phyloP scores from a whole-genome alignment of 2,888 invertebrate genomes.

The Ornithoptera priamus region DNA sequence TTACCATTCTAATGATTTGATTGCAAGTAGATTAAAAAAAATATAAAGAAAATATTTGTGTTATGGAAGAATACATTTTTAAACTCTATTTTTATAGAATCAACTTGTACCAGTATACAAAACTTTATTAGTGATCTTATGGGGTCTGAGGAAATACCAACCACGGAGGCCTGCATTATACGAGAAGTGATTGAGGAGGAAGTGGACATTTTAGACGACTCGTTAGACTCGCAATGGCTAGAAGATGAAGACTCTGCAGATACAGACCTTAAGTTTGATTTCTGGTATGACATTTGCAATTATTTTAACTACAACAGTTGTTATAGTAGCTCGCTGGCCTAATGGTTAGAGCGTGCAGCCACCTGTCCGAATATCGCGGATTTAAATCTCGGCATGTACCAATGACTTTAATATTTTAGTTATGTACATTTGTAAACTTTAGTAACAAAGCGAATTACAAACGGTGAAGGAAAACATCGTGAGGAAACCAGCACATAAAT shows the following conservation, averaged over 20 bases:
- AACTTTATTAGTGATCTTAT: slow-evolving; percentile 71
- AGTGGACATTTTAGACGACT: slow-evolving; percentile 66
- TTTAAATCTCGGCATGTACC: too few relatives aligned
- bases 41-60: neutral
- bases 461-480: too few relatives aligned
- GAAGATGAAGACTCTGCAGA: slow-evolving; percentile 63
- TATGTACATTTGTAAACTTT: too few relatives aligned
- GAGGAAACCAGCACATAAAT: too few relatives aligned
- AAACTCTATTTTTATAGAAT: slow-evolving; percentile 54
- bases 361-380: too few relatives aligned
- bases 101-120: slow-evolving; percentile 69
- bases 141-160: slow-evolving; percentile 59
- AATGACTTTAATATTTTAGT: too few relatives aligned
- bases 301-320: too few relatives aligned
- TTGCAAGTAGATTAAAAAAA: neutral
- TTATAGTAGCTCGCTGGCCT: too few relatives aligned
- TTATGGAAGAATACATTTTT: neutral
- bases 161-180: slow-evolving; percentile 63
- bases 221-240: slow-evolving; percentile 69
- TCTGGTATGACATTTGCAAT: slow-evolving; percentile 44
- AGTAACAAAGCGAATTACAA: too few relatives aligned
- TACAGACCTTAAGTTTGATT: slow-evolving; percentile 56
- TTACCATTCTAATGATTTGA: neutral
- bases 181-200: slow-evolving; percentile 67
- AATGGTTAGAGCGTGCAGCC: too few relatives aligned